Evolutionary conservation across 2,888 invertebrate species (phyloP).

Genomic region (Odontocolon sp.): DNA sequence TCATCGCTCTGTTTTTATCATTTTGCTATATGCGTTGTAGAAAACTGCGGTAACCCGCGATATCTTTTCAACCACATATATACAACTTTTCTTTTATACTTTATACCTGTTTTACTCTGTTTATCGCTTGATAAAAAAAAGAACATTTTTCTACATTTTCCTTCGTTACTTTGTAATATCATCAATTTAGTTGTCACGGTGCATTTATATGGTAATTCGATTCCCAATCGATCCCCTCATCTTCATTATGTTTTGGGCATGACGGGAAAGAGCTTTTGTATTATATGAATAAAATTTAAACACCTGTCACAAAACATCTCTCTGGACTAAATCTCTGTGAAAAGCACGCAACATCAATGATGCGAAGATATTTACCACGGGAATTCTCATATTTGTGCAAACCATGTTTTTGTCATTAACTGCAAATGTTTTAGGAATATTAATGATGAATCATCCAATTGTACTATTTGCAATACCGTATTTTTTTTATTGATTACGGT

Average conservation of each 20-base stretch:
- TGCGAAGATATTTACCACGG: background rate
- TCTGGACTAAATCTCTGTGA: background rate
- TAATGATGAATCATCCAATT: background rate
- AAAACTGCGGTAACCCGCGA: too few relatives aligned
- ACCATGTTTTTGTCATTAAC: background rate
- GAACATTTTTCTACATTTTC: background rate
- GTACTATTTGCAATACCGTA: too few relatives aligned
- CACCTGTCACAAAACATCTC: background rate
- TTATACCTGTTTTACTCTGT: background rate
- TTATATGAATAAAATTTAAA: constrained; percentile 20
- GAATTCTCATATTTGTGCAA: constrained; percentile 1
- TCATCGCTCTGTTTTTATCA: constrained; percentile 1
- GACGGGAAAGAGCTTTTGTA: constrained; percentile 10
- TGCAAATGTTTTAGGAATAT: background rate
- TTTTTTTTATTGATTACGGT: too few relatives aligned
- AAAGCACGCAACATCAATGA: background rate
- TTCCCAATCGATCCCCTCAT: constrained; percentile 8
- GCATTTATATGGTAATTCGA: constrained; percentile 30
- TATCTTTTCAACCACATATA: background rate
- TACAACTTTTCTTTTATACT: background rate
- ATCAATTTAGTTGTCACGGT: background rate
- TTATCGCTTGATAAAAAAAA: background rate
- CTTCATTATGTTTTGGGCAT: constrained; percentile 12
- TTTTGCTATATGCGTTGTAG: too few relatives aligned
- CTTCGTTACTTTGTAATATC: background rate